Evolutionary conservation across 1,140 invertebrate genomes (phyloP).

Genomic region (Temnothorax curvispinosus): DNA sequence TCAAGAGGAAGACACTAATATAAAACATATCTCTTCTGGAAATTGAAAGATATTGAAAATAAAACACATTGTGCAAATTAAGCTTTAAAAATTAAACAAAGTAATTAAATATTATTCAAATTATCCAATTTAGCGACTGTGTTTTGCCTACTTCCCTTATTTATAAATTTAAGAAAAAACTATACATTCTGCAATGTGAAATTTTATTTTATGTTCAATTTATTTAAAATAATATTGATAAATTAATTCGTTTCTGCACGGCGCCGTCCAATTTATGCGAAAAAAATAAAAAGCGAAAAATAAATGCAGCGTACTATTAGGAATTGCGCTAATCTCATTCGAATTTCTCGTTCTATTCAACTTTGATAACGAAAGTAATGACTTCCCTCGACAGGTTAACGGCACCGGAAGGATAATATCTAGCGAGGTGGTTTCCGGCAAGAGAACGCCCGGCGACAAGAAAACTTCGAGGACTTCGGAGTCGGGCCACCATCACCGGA

Average conservation of each 20-base stretch:
- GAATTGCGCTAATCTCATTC: constrained; percentile 1
- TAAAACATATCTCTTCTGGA: background rate
- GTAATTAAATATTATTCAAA: background rate
- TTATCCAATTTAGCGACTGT: background rate
- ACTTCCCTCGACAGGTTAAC: constrained; percentile 74
- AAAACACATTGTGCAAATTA: background rate
- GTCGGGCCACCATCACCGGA: constrained; percentile 54
- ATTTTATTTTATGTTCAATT: background rate
- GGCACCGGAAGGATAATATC: constrained; percentile 79
- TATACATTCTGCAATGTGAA: background rate
- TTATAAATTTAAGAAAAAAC: background rate
- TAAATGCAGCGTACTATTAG: background rate
- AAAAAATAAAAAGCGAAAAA: background rate
- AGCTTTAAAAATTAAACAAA: background rate
- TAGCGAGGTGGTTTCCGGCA: constrained; percentile 78
- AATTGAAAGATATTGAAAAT: background rate
- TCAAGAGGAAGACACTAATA: background rate
- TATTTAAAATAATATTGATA: background rate
- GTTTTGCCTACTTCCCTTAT: background rate
- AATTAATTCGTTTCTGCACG: background rate
- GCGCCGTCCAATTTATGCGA: background rate
- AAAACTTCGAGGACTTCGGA: constrained; percentile 49
- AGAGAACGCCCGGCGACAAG: constrained; percentile 71
- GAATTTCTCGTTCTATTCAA: constrained; percentile 8
- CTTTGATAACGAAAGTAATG: constrained; percentile 25